Percentiles rank a stretch among this genome's conserved stretches.
phyloP scores from a whole-genome alignment of 1,140 invertebrate genomes.

The Tetramorium simillimum region DNA sequence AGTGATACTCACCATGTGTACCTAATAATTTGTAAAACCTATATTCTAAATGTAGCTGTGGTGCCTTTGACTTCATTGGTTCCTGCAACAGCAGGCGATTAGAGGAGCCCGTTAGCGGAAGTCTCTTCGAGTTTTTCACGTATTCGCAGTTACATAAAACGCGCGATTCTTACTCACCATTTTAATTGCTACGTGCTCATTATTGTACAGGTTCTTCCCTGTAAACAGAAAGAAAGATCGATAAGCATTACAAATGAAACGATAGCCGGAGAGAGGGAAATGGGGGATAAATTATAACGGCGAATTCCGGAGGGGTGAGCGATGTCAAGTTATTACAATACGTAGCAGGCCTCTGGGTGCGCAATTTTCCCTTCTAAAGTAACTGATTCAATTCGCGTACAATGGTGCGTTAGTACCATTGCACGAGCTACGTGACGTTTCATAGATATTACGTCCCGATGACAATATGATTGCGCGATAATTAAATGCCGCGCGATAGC shows the following conservation, averaged over 20 bases:
- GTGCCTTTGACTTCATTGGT: constrained; percentile 99
- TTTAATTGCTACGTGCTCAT: constrained; percentile 99
- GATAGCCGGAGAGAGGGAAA: neutral
- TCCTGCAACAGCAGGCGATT: constrained; percentile 88
- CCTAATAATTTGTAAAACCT: constrained; percentile 99
- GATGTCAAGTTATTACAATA: neutral
- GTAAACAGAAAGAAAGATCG: constrained; percentile 86
- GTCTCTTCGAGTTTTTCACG: neutral
- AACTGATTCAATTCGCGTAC: constrained; percentile 21
- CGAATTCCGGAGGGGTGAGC: neutral
- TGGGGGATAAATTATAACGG: neutral
- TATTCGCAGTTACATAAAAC: constrained; percentile 12
- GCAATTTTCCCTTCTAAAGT: neutral
- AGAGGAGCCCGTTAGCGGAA: constrained; percentile 3
- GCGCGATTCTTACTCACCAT: constrained; percentile 89
- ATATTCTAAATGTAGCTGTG: constrained; percentile 99
- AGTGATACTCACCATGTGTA: constrained; percentile 91
- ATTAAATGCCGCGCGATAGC: constrained; percentile 40
- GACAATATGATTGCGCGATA: constrained; percentile 46
- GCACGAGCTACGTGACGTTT: constrained; percentile 13
- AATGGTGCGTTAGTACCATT: constrained; percentile 14
- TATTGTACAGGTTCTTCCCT: constrained; percentile 99
- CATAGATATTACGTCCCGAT: constrained; percentile 11
- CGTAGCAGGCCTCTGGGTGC: neutral
- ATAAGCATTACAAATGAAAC: constrained; percentile 49